These are phyloP conservation scores for Heliconius aoede DNA, from an alignment of 2,888 invertebrate species.

Conservation along the genomic window DNA sequence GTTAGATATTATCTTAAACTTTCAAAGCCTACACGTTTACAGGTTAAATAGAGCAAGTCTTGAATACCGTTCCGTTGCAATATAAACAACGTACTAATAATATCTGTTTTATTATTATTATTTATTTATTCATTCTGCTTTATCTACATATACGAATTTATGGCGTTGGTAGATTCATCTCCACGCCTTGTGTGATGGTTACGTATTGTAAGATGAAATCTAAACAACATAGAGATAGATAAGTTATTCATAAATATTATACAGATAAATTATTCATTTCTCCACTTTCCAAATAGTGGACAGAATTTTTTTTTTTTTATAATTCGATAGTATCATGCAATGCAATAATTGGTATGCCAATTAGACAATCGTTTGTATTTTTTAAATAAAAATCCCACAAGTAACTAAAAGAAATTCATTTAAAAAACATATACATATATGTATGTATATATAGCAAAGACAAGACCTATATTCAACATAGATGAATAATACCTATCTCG, in stretches of 20 bases:
- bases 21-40: slow-evolving; percentile 70
- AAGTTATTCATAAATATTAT: too few relatives aligned
- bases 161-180: neutral
- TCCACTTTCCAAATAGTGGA: neutral
- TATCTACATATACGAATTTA: neutral
- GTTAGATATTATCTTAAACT: slow-evolving; percentile 70
- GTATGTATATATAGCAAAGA: too few relatives aligned
- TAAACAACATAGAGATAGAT: too few relatives aligned
- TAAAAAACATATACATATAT: too few relatives aligned
- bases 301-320: too few relatives aligned
- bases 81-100: slow-evolving; percentile 4
- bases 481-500: neutral
- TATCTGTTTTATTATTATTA: slow-evolving; percentile 17
- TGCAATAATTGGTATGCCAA: neutral
- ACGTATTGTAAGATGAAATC: neutral
- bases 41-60: neutral
- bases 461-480: neutral
- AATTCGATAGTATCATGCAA: neutral
- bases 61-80: neutral
- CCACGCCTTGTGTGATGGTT: neutral
- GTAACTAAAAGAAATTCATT: too few relatives aligned
- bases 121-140: neutral
- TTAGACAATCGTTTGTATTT: neutral
- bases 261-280: neutral
- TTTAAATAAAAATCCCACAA: too few relatives aligned